Evolutionary conservation across 2,888 invertebrate species (phyloP).

Genomic region (Ellobium chinense): DNA sequence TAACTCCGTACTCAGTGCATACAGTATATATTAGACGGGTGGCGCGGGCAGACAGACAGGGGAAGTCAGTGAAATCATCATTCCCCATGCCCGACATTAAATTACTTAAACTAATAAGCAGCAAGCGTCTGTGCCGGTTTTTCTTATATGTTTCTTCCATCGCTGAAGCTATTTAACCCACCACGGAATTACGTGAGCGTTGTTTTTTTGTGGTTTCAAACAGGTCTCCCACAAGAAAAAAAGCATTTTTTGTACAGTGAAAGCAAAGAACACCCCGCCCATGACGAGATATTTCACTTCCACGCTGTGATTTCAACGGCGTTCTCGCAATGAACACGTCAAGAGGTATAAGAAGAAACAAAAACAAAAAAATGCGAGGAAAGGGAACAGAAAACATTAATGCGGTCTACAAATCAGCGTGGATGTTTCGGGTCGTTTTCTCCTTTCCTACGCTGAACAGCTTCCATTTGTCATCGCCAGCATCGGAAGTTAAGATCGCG

Average conservation of each 20-base stretch:
- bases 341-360: background rate
- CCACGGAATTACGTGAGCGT: background rate
- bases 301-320: background rate
- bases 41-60: background rate
- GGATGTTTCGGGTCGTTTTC: background rate
- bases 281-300: background rate
- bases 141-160: background rate
- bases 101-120: background rate
- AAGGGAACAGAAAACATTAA: no score
- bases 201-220: background rate
- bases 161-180: background rate
- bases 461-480: background rate
- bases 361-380: no score
- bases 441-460: background rate
- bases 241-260: background rate
- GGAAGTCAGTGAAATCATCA: background rate
- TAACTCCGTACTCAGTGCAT: no score
- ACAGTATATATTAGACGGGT: no score
- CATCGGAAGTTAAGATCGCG: conserved; percentile 7
- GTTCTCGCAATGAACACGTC: background rate
- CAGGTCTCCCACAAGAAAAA: background rate
- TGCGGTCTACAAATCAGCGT: background rate
- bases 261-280: background rate
- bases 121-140: background rate
- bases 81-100: background rate